phyloP scores from a whole-genome alignment of 2,113 vertebrate genomes.

The Thunnus maccoyii region DNA sequence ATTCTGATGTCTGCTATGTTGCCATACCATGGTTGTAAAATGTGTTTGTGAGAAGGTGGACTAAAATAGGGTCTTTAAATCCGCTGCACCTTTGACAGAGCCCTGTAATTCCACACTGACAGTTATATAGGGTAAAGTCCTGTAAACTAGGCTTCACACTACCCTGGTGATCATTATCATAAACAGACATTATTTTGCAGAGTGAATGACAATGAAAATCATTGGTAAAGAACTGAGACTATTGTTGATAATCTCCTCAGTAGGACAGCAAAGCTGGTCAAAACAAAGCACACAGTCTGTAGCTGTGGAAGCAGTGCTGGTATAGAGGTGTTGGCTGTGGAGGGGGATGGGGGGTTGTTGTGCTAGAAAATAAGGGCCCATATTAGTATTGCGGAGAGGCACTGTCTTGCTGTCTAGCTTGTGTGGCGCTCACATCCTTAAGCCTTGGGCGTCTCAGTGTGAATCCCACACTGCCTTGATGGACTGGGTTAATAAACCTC shows the following conservation, averaged over 20 bases:
- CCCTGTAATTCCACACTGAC: constrained; percentile 37
- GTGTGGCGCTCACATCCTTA: constrained; percentile 83
- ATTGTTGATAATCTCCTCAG: constrained; percentile 40
- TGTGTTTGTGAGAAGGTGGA: constrained; percentile 30
- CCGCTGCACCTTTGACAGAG: constrained; percentile 13
- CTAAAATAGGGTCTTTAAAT: constrained; percentile 44
- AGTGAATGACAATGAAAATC: constrained; percentile 35
- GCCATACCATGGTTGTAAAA: constrained; percentile 42
- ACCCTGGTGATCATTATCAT: constrained; percentile 21
- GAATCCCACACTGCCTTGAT: constrained; percentile 84
- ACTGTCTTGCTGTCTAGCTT: constrained; percentile 78
- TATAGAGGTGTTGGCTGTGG: constrained; percentile 29
- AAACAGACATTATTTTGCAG: constrained; percentile 28
- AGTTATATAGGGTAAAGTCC: constrained; percentile 26
- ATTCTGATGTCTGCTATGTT: constrained; percentile 23
- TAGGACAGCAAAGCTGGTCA: constrained; percentile 51
- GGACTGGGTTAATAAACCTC: constrained; percentile 86
- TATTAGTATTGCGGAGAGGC: constrained; percentile 84
- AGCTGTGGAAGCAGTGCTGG: constrained; percentile 51
- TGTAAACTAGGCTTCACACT: constrained; percentile 11
- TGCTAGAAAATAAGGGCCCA: constrained; percentile 80
- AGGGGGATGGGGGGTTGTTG: constrained; percentile 55
- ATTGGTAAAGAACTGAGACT: neutral
- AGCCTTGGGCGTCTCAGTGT: constrained; percentile 82
- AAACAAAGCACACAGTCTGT: constrained; percentile 58